Evolutionary conservation across 2,888 invertebrate species (phyloP), one percentile per base, ranked within the genome.

Genomic region (Parapristionchus giblindavisi): DNA sequence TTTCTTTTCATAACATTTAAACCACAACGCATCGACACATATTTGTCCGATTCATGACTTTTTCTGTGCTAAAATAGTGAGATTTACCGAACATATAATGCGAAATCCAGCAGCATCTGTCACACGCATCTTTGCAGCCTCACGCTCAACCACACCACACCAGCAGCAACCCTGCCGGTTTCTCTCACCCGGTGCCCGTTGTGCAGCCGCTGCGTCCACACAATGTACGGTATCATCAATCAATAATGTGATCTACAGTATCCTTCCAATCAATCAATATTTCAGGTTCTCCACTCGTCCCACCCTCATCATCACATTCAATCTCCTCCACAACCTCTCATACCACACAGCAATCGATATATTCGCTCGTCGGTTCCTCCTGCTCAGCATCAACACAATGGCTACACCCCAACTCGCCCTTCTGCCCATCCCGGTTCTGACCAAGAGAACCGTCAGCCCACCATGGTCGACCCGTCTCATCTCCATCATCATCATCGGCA

Each of bases 181-280:
- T n/a, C n/a, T n/a, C n/a, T n/a, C n/a, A n/a, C n/a, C n/a, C n/a
- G n/a, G 63, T 65, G 4, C 63, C 63, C 43, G 43, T n/a, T n/a
- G n/a, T 65, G 63, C 70, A 71, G 38, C 70, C 70, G 56, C 56
- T 71, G 11, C 29, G 70, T 40, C 40, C 54, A 5, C 38, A 71
- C 40, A 71, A 71, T 71, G 70, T 71, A n/a, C 54, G 70, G 32
- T 5, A 38, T 4, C n/a, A n/a, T n/a, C n/a, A n/a, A n/a, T n/a
- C n/a, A n/a, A n/a, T 21, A 1, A 27, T 48, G 43, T 1, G 24
- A 68, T 48, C 68, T 68, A 68, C 68, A 48, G 68, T 68, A 68
- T 52, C 68, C 68, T 8, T 52, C 68, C 21, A 34, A 34, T 65
- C 63, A 43, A 24, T 65, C 63, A 3, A 17, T 40, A n/a, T 61